A percentile compares a stretch with the other conserved stretches of the same genome.
phyloP scores from a whole-genome alignment of 2,888 invertebrate genomes.

The Busseola fusca region DNA sequence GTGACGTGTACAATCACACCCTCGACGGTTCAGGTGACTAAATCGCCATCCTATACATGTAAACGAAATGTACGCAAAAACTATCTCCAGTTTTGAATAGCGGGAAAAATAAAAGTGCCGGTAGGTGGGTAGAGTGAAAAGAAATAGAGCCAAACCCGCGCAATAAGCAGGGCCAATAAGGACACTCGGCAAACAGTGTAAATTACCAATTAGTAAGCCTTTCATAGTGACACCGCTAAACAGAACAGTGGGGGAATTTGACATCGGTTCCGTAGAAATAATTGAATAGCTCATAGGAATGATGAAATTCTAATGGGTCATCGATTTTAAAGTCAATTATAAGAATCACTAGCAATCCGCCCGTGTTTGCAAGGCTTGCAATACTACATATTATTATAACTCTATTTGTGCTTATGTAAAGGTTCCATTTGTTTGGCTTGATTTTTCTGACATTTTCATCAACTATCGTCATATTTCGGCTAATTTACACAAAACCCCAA shows the following conservation, averaged over 20 bases:
- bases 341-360: not conserved
- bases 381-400: not conserved
- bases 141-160: constrained; percentile 29
- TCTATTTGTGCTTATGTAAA: not conserved
- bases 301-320: too few relatives aligned
- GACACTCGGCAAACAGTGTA: constrained; percentile 64
- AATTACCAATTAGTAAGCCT: constrained; percentile 80
- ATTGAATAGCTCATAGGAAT: too few relatives aligned
- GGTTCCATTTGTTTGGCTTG: not conserved
- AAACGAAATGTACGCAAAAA: not conserved
- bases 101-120: not conserved
- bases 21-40: too few relatives aligned
- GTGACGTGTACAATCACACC: not conserved
- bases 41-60: too few relatives aligned
- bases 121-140: not conserved
- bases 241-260: constrained; percentile 2
- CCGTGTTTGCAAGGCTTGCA: not conserved
- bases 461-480: not conserved
- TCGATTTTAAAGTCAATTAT: not conserved
- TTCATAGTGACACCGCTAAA: constrained; percentile 65
- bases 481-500: not conserved
- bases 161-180: constrained; percentile 55
- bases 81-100: not conserved
- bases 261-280: constrained; percentile 48
- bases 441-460: not conserved